Percentiles rank a stretch among this genome's conserved stretches.
Conservation (phyloP, 2,113 vertebrate genomes). For the Forbesichthys agassizii region DNA sequence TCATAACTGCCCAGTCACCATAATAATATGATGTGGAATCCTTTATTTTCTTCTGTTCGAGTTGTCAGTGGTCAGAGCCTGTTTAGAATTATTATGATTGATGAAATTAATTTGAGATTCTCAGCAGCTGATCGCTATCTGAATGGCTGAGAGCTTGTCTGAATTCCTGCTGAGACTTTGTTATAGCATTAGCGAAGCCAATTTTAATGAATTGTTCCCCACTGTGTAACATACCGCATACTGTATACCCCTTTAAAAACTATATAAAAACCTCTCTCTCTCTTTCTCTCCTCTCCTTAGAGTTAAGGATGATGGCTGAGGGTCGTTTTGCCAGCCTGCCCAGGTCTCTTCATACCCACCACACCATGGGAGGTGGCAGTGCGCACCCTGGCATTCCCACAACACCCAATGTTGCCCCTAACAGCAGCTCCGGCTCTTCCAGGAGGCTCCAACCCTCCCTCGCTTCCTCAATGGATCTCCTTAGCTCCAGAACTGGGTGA, state of each 20-base stretch:
- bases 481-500: constrained; percentile 81
- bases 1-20: constrained; percentile 46
- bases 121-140: no score
- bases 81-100: background rate
- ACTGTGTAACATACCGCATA: no score
- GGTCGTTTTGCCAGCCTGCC: constrained; percentile 92
- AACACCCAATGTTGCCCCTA: constrained; percentile 18
- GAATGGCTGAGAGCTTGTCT: no score
- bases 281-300: constrained; percentile 60
- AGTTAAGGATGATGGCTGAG: constrained; percentile 90
- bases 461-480: constrained; percentile 91
- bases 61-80: background rate
- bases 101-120: background rate
- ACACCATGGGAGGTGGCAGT: constrained; percentile 72
- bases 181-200: background rate
- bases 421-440: constrained; percentile 37
- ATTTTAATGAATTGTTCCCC: no score
- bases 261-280: background rate
- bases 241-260: background rate
- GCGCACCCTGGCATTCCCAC: constrained; percentile 55
- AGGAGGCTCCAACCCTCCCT: constrained; percentile 65
- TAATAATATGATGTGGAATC: constrained; percentile 10
- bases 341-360: constrained; percentile 76
- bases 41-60: background rate
- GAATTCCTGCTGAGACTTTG: background rate